Evolutionary conservation across 1,140 invertebrate genomes (phyloP), one percentile per base, ranked within the genome.

Genomic region (Bombus superbus): DNA sequence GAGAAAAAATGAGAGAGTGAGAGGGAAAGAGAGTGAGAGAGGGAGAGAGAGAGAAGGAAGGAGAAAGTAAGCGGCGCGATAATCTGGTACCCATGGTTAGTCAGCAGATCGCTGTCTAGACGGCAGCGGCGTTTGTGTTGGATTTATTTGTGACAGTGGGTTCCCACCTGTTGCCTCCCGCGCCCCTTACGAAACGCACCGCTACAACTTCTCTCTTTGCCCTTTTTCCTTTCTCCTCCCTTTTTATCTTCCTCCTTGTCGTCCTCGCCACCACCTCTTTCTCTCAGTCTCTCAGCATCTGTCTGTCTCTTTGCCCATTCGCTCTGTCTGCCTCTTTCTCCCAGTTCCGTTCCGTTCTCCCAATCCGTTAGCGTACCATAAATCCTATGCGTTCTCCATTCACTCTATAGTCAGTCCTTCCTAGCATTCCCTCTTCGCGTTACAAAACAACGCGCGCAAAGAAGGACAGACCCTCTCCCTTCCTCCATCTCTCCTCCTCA

Each of bases 121-220:
- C 91, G 86, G 89, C 85, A 85, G 92, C 89, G 91, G 93, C 92
- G 59, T 86, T 93, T 90, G 92, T 91, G 91, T 93, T 93, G 93
- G 89, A 94, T 94, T 94, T 94, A 94, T 94, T 94, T 94, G 91
- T 91, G 91, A 93, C 89, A 91, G 87, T 92, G 89, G 90, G 86
- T 93, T 94, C 89, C 94, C 94, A 94, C 94, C 94, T 94, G 94
- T 94, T 94, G 94, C 94, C 94, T 94, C 91, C 91, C 88, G 86
- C 86, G 91, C 91, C 91, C 91, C 88, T 90, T 93, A 88, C 88
- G 86, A 92, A 92, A 92, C 90, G 88, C 85, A 80, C 83, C 80
- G 87, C 82, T 86, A 84, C 84, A 85, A 81, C 75, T 89, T 88
- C 86, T 87, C 84, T 87, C 76, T 84, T 76, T 77, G 62, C 59